These are phyloP conservation scores for Cerceris ruficornis DNA, from an alignment of 2,888 invertebrate species.

Conservation along the genomic window DNA sequence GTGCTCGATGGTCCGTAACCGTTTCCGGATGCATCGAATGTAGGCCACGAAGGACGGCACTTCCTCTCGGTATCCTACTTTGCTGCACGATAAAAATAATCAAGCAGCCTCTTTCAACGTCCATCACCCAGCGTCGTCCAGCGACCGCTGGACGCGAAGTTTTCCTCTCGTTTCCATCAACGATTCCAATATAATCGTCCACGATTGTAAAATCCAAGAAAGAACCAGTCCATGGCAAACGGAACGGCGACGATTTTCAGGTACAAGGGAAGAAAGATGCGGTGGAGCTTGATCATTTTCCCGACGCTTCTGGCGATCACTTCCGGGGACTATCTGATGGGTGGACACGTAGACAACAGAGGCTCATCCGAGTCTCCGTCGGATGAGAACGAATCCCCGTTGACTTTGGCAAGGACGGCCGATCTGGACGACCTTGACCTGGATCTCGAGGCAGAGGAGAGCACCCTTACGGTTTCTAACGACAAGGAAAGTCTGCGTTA, in stretches of 20 bases:
- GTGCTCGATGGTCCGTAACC: conserved; percentile 29
- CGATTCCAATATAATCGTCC: not conserved
- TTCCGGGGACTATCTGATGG: conserved; percentile 69
- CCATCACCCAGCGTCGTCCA: no score
- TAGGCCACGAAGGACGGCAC: conserved; percentile 48
- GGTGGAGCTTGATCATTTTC: conserved; percentile 32
- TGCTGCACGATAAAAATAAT: not conserved
- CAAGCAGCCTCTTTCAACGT: no score
- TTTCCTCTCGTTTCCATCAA: no score
- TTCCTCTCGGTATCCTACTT: conserved; percentile 31
- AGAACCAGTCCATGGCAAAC: not conserved
- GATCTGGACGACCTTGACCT: conserved; percentile 70
- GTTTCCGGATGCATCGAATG: conserved; percentile 43
- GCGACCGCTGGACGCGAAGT: no score
- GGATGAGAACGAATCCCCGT: conserved; percentile 41
- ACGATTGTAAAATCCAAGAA: not conserved
- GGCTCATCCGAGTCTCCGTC: conserved; percentile 44
- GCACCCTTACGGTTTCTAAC: conserved; percentile 56
- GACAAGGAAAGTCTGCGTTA: conserved; percentile 70
- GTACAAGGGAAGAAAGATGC: conserved; percentile 36
- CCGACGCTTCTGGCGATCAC: conserved; percentile 37
- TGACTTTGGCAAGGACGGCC: conserved; percentile 61
- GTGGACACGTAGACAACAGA: conserved; percentile 75
- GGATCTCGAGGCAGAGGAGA: conserved; percentile 75
- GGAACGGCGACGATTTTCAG: conserved; percentile 41